Evolutionary conservation across 2,888 invertebrate genomes (phyloP), one percentile per base, ranked within the genome.

Genomic region (Polylopha cassiicola): DNA sequence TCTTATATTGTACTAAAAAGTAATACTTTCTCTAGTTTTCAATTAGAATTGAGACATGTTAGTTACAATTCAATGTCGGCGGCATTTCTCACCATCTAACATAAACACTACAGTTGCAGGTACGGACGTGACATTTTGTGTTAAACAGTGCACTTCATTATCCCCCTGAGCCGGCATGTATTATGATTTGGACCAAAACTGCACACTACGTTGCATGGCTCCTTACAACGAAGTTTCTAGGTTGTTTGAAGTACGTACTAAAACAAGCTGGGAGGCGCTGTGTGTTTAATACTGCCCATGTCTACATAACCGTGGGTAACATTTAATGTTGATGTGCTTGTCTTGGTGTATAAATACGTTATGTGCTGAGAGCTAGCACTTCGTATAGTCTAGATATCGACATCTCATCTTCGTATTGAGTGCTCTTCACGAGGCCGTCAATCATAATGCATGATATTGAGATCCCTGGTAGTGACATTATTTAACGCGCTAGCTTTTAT

Each of bases 361-460:
- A 30, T 20, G 22, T 32, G 39, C 42, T 46, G 15, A 26, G 44
- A 41, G 44, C 27, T 38, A 27, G 34, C 33, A 39, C 46, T 32
- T 39, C 34, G 33, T 23, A 11, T 15, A 15, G 24, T 16, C 34
- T 21, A 41, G 34, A 17, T 20, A 33, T 38, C 15, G 18, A 16
- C 14, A 15, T 31, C 33, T 33, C 33, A 14, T 28, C 20, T 3
- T n/a, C 23, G 48, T 37, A 56, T 61, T 61, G 69, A 76, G 72
- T 70, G 72, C 67, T 67, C 73, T 68, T 52, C 55, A 65, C 50
- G 48, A 39, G 53, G 55, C 53, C 60, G 58, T 68, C 66, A 62
- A 53, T 73, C 64, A 60, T 50, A 55, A 41, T 47, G 51, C 56
- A 48, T 58, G 59, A 59, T 61, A 59, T 50, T 58, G 53, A 58